Percentiles rank a stretch among this genome's conserved stretches.
Conservation (phyloP, 2,888 invertebrate genomes). For the Siphlonurus alternatus region DNA sequence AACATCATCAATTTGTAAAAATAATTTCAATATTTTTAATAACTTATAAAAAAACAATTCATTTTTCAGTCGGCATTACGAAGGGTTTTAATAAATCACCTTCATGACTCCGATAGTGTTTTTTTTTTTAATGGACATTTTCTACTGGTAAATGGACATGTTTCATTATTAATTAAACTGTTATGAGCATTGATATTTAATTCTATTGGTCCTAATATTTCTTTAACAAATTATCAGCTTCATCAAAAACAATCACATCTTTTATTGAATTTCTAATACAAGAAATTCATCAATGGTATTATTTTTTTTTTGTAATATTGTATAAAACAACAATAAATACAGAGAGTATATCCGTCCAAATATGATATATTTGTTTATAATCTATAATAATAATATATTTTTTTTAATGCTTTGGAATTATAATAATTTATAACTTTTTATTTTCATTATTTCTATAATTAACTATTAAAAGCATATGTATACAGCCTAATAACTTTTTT, state of each 20-base stretch:
- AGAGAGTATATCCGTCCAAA: background rate
- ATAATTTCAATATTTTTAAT: too few relatives aligned
- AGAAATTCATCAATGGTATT: too few relatives aligned
- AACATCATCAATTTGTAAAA: too few relatives aligned
- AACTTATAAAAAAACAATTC: too few relatives aligned
- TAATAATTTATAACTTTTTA: background rate
- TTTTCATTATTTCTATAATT: background rate
- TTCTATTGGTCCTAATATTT: background rate
- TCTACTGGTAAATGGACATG: too few relatives aligned
- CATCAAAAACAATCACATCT: background rate
- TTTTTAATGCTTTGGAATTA: background rate
- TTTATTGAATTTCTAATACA: too few relatives aligned
- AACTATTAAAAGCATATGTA: too few relatives aligned
- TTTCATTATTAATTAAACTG: background rate
- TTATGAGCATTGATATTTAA: background rate
- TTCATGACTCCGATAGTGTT: too few relatives aligned
- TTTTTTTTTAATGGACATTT: too few relatives aligned
- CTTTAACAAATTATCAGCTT: background rate
- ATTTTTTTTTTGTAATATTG: background rate
- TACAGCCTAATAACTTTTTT: too few relatives aligned
- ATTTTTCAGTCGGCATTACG: too few relatives aligned
- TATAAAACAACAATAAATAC: background rate
- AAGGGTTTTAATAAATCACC: too few relatives aligned
- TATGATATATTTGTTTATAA: background rate
- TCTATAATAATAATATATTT: background rate